Base-by-base conservation (phyloP, 2,113 vertebrate species). In the Pyrgilauda ruficollis region DNA sequence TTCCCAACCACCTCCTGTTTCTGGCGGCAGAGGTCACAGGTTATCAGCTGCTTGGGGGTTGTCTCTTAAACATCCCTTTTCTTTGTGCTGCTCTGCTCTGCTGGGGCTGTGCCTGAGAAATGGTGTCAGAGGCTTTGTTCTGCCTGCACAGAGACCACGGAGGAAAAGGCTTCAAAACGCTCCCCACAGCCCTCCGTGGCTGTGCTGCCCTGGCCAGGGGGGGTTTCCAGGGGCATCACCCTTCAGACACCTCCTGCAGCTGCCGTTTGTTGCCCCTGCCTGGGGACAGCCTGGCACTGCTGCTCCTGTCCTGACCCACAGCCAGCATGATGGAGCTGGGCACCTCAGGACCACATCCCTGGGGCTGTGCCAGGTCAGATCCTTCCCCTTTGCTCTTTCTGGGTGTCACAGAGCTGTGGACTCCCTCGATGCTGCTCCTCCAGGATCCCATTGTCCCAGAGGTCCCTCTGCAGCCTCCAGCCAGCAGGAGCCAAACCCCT, bases 31-130 rank as follows among this genome's bases (percentile, higher is more conserved):
- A 30, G 84, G 47, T 44, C 70, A 70, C 47, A 9, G 70, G 22
- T 53, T 41, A 2, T 41, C 3, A 37, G n/a, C 56, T 59, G 1
- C 78, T 17, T 4, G 15, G 1, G 4, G 3, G 1, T 2, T 31
- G 30, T n/a, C 68, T 63, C 52, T 74, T 16, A 27, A 94, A 61
- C 3, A 22, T 5, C 39, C 53, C 47, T 49, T 72, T 44, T 58
- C 76, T 82, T 68, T 41, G 27, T n/a, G 74, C 67, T 73, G 39
- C 31, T 90, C 83, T 79, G 83, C 69, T 66, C 35, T 63, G 67
- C 79, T 68, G 75, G 62, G 24, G 53, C 85, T 0, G 2, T 21
- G 66, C 43, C 77, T 72, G 33, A 72, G 72, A 17, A 62, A 44
- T 1, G 58, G 28, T 82, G 68, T 52, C 62, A 35, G 70, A 82